Conservation (phyloP, 2,888 invertebrate species). For the Anthophora plumipes region DNA sequence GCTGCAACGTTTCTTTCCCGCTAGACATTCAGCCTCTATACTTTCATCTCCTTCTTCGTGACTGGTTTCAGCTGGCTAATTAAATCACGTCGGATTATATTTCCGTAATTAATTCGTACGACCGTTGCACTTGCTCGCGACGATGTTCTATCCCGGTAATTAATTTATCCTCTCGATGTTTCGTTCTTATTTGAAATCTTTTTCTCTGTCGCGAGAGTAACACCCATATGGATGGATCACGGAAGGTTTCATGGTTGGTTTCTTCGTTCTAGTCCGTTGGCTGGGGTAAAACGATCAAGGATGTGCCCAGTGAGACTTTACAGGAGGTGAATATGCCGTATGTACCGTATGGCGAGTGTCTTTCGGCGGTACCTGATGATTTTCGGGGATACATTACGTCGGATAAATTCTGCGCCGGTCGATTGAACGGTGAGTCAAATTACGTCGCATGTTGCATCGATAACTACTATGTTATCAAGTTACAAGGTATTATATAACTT, state of each 20-base stretch:
- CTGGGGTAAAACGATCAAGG: constrained; percentile 72
- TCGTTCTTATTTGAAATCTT: not conserved
- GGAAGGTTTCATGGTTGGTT: not conserved
- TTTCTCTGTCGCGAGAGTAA: too few relatives aligned
- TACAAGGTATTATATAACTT: not conserved
- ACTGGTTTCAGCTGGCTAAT: constrained; percentile 38
- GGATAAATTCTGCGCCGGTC: constrained; percentile 76
- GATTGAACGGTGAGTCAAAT: constrained; percentile 67
- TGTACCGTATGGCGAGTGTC: constrained; percentile 70
- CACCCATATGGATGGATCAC: not conserved
- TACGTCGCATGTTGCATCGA: too few relatives aligned
- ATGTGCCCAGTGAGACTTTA: constrained; percentile 63
- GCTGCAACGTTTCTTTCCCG: constrained; percentile 13
- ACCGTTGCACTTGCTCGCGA: constrained; percentile 3
- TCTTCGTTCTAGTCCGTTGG: constrained; percentile 69
- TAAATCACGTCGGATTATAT: constrained; percentile 45
- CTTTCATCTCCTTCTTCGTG: not conserved
- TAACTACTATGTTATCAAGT: not conserved
- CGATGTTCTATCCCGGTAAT: constrained; percentile 23
- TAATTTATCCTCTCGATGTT: constrained; percentile 16
- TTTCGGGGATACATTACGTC: constrained; percentile 73
- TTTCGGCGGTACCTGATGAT: constrained; percentile 64
- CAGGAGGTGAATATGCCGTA: constrained; percentile 71
- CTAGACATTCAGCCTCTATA: constrained; percentile 27
- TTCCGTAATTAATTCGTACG: constrained; percentile 49